Base-by-base conservation (phyloP, 2,113 vertebrate species). In the Perccottus glenii region DNA sequence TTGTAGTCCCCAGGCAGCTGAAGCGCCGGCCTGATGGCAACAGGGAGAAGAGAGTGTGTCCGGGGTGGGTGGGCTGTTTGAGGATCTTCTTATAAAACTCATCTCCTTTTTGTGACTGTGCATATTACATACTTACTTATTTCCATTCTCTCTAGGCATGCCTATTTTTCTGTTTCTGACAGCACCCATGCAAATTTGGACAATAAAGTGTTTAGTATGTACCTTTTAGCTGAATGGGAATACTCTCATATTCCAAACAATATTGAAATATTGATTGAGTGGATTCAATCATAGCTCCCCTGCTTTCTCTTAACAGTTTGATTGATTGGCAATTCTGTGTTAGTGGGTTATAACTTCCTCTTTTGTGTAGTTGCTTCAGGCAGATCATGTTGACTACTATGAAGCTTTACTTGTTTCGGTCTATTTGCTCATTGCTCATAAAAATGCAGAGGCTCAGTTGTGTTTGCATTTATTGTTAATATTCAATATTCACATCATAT, bases 321-420 rank as follows among this genome's bases (percentile, higher is more conserved):
- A 85, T 60, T 73, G 67, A 75, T 51, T 52, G 48, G 7, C 6
- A 1, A 38, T 73, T 64, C 15, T 56, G 27, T 71, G 42, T 74
- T 27, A 64, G 50, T 74, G 47, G 73, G 50, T 64, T 75, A 72
- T 58, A n/a, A 38, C 46, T 15, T 48, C 49, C 15, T 52, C 52
- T 44, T 72, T 67, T 16, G 44, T 44, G 38, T 1, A 19, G 11
- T 48, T 36, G 35, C 42, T 70, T 55, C 11, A 60, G 65, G 65
- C 57, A 16, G 6, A 50, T 42, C 11, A 1, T 38, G 55, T 12
- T 40, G 32, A 36, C 35, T 63, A 43, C 27, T 49, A 63, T 40
- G 60, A 12, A 56, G 43, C 33, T 11, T 32, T 3, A 33, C 35
- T 47, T 43, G 3, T 16, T 43, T 55, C 3, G 14, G 9, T 12